These are phyloP conservation scores for Phasianus colchicus DNA, from an alignment of 2,113 vertebrate genomes.

Conservation along the genomic window DNA sequence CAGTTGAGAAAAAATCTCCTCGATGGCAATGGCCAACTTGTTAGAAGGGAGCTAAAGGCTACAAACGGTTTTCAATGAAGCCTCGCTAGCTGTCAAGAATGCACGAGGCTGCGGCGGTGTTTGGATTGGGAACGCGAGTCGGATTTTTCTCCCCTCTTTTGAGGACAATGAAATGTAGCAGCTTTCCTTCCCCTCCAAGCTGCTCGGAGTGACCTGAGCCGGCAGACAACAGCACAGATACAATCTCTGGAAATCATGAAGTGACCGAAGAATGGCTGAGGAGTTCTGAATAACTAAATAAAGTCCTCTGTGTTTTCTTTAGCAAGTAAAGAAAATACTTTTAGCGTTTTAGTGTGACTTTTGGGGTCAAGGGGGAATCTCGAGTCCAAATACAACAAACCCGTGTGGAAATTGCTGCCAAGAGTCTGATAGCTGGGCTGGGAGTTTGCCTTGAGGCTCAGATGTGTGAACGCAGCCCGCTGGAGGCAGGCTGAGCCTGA, in stretches of 20 bases:
- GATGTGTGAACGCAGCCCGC: neutral
- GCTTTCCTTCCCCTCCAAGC: constrained; percentile 41
- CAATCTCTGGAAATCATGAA: constrained; percentile 72
- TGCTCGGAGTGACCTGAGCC: neutral
- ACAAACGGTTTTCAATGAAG: constrained; percentile 5
- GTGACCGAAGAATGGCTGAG: constrained; percentile 61
- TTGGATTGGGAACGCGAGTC: constrained; percentile 42
- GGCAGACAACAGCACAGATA: constrained; percentile 66
- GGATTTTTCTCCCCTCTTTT: constrained; percentile 52
- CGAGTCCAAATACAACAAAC: constrained; percentile 77
- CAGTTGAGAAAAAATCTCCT: constrained; percentile 11
- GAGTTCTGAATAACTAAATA: constrained; percentile 72
- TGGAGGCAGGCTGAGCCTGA: neutral
- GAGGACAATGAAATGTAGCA: constrained; percentile 68
- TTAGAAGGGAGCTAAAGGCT: constrained; percentile 52
- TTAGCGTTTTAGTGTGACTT: constrained; percentile 77
- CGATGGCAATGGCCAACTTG: constrained; percentile 15
- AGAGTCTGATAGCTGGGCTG: constrained; percentile 59
- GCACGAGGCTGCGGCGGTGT: neutral
- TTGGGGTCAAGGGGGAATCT: constrained; percentile 72
- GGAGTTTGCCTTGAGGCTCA: constrained; percentile 59
- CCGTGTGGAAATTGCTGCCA: constrained; percentile 63
- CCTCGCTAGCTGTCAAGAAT: constrained; percentile 59
- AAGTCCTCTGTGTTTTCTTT: constrained; percentile 76
- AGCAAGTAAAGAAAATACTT: constrained; percentile 82